Evolutionary conservation across 2,797 vertebrate species (phyloP).

Genomic region (Masticophis lateralis): DNA sequence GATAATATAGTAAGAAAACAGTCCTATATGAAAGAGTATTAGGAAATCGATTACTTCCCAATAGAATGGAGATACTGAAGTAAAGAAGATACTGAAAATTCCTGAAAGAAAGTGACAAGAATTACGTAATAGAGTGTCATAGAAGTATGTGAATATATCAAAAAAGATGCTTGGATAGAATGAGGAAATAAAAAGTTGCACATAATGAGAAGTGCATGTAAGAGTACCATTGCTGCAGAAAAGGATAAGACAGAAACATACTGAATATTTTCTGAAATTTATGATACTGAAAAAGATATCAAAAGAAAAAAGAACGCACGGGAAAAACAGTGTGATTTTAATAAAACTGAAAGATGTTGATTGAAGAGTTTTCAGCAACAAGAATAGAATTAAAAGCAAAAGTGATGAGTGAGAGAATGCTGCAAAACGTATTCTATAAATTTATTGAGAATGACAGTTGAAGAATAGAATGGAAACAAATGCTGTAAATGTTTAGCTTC

Average conservation of each 20-base stretch:
- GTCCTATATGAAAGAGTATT: neutral
- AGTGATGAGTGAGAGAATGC: neutral
- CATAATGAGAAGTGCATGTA: neutral
- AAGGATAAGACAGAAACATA: neutral
- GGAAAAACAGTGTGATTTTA: neutral
- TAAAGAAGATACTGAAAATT: neutral
- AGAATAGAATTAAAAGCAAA: neutral
- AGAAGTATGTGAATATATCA: neutral
- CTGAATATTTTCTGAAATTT: neutral
- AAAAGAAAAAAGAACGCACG: neutral
- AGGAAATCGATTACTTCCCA: neutral
- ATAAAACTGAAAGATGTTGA: neutral
- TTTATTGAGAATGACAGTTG: neutral
- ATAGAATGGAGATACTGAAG: neutral
- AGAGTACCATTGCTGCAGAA: neutral
- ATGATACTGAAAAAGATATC: no score
- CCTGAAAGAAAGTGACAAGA: neutral
- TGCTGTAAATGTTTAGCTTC: neutral
- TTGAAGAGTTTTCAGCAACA: neutral
- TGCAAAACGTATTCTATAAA: neutral
- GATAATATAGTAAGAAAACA: neutral
- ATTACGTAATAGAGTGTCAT: neutral
- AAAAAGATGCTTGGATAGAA: neutral
- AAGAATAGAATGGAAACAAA: neutral
- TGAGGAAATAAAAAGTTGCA: neutral